phyloP scores from a whole-genome alignment of 2,797 vertebrate species.

The Xenentodon cancila region DNA sequence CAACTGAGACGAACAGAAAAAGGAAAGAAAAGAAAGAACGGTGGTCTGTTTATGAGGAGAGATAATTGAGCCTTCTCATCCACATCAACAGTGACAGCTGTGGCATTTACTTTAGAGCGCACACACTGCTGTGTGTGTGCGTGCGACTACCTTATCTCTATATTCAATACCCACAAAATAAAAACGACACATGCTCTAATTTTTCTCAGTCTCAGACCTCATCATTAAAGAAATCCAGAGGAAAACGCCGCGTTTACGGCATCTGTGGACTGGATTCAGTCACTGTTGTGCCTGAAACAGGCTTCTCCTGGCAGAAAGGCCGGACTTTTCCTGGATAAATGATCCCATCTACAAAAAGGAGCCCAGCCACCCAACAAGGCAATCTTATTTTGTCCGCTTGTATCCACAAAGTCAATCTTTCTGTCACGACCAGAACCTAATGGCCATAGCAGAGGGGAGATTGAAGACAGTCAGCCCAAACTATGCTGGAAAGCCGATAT shows the following conservation, averaged over 20 bases:
- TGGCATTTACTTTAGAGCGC: conserved; percentile 50
- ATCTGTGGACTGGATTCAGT: neutral
- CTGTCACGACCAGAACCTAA: too few species aligned
- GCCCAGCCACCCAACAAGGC: too few species aligned
- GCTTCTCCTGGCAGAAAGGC: too few species aligned
- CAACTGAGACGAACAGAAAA: too few species aligned
- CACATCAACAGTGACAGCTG: conserved; percentile 47
- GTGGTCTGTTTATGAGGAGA: conserved; percentile 39
- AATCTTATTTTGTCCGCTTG: too few species aligned
- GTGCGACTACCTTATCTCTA: neutral
- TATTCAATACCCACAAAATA: conserved; percentile 49
- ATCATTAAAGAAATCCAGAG: conserved; percentile 29
- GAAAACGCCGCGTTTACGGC: neutral
- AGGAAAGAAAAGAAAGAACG: neutral
- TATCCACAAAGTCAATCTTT: too few species aligned
- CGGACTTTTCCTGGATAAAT: too few species aligned
- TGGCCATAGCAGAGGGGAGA: too few species aligned
- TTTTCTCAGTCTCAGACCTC: conserved; percentile 42
- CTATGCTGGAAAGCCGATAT: too few species aligned
- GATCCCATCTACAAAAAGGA: too few species aligned
- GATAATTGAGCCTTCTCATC: conserved; percentile 66
- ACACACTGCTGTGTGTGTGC: conserved; percentile 24
- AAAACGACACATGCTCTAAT: conserved; percentile 36
- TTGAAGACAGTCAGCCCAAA: too few species aligned
- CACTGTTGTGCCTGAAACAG: too few species aligned